phyloP scores from a whole-genome alignment of 2,888 invertebrate genomes.

The Dastarcus helophoroides region DNA sequence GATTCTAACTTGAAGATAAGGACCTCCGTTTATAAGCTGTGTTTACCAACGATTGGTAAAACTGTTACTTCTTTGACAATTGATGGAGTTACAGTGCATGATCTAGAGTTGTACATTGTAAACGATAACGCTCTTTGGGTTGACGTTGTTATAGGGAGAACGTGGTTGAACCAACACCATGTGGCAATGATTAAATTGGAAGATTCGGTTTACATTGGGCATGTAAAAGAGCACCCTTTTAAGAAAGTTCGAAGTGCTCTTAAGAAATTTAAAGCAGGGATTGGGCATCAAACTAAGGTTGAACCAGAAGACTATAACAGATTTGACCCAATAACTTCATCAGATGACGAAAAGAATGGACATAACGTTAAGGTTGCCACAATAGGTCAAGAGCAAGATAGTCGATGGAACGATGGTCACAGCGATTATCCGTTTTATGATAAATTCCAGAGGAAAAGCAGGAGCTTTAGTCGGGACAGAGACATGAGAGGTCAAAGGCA shows the following conservation, averaged over 20 bases:
- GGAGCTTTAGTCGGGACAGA: constrained; percentile 5
- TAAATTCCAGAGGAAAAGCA: constrained; percentile 3
- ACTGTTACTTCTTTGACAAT: constrained; percentile 7
- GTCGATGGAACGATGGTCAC: neutral
- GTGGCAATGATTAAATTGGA: constrained; percentile 7
- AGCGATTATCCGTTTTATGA: constrained; percentile 2
- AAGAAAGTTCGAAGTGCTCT: constrained; percentile 8
- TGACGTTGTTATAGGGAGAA: constrained; percentile 10
- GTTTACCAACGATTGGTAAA: constrained; percentile 10
- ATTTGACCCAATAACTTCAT: constrained; percentile 10
- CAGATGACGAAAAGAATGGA: constrained; percentile 5
- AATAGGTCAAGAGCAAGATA: constrained; percentile 3
- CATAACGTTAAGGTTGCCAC: neutral
- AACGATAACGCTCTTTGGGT: constrained; percentile 9
- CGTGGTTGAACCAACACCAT: constrained; percentile 8
- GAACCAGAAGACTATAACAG: constrained; percentile 4
- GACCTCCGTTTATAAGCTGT: constrained; percentile 7
- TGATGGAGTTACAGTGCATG: constrained; percentile 8
- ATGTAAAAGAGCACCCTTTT: constrained; percentile 10
- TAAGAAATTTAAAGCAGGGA: too few species aligned
- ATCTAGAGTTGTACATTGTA: constrained; percentile 9
- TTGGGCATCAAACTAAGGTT: constrained; percentile 3
- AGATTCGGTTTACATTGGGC: constrained; percentile 8
- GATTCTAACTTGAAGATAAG: constrained; percentile 8
- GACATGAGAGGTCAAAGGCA: constrained; percentile 5